These are phyloP conservation scores for Natator depressus DNA, from an alignment of 2,113 vertebrate genomes.

Conservation along the genomic window DNA sequence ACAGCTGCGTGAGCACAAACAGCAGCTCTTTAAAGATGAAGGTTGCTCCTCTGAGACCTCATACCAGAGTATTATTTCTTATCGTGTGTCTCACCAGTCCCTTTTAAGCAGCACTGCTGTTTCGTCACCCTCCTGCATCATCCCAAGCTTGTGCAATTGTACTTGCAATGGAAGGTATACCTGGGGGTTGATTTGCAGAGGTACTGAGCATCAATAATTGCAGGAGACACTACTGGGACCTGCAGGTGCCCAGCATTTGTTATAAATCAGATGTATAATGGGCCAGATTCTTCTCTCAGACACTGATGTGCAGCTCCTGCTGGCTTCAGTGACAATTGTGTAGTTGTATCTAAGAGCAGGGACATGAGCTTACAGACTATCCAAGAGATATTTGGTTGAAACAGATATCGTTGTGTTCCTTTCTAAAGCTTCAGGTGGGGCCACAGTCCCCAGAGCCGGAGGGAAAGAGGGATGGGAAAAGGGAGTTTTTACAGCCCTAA, in stretches of 20 bases:
- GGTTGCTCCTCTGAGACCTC: background rate
- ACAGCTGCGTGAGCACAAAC: background rate
- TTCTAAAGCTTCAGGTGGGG: slow-evolving; percentile 1
- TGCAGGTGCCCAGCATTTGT: rapidly evolving
- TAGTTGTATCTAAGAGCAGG: background rate
- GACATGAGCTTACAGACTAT: background rate
- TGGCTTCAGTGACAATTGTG: background rate
- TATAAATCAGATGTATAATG: background rate
- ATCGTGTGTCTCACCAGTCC: background rate
- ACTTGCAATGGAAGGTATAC: background rate
- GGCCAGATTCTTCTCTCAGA: background rate
- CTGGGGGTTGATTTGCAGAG: background rate
- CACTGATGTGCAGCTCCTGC: background rate
- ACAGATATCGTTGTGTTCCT: background rate
- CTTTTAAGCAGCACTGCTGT: background rate
- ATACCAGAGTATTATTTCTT: background rate
- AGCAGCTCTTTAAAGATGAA: background rate
- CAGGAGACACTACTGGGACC: background rate
- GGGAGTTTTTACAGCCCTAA: background rate
- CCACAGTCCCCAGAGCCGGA: rapidly evolving
- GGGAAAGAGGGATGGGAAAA: background rate
- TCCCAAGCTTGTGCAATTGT: background rate
- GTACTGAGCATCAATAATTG: background rate
- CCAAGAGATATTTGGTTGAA: background rate
- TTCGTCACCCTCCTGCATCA: background rate